phyloP scores from a whole-genome alignment of 2,888 invertebrate species.

The Himalopsyche anomala region DNA sequence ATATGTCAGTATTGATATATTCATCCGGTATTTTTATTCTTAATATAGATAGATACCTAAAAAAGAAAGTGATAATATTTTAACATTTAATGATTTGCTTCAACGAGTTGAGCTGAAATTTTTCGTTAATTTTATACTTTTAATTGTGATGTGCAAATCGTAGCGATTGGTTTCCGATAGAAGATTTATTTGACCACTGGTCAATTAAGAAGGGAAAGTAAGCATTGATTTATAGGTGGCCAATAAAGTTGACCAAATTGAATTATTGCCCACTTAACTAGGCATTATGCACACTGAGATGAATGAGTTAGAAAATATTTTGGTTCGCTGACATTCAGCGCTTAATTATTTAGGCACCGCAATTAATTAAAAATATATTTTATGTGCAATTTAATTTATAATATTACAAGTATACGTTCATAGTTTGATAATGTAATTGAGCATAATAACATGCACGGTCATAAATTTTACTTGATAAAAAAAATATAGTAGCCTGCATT shows the following conservation, averaged over 20 bases:
- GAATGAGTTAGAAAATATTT: conserved; percentile 1
- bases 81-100: too few species aligned
- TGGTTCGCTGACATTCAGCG: neutral
- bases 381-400: neutral
- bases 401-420: neutral
- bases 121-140: neutral
- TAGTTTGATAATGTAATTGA: neutral
- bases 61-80: too few species aligned
- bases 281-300: conserved; percentile 8
- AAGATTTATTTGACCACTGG: conserved; percentile 3
- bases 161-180: neutral
- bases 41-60: too few species aligned
- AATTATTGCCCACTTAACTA: conserved; percentile 28
- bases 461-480: conserved; percentile 12
- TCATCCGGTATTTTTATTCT: too few species aligned
- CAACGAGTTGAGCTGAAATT: too few species aligned
- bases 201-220: conserved; percentile 30
- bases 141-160: conserved; percentile 11
- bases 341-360: neutral
- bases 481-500: neutral
- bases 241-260: conserved; percentile 26
- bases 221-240: neutral
- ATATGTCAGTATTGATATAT: too few species aligned
- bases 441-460: neutral
- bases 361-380: conserved; percentile 12